Evolutionary conservation across 2,113 vertebrate species (phyloP).

Genomic region (Donacobius atricapilla): DNA sequence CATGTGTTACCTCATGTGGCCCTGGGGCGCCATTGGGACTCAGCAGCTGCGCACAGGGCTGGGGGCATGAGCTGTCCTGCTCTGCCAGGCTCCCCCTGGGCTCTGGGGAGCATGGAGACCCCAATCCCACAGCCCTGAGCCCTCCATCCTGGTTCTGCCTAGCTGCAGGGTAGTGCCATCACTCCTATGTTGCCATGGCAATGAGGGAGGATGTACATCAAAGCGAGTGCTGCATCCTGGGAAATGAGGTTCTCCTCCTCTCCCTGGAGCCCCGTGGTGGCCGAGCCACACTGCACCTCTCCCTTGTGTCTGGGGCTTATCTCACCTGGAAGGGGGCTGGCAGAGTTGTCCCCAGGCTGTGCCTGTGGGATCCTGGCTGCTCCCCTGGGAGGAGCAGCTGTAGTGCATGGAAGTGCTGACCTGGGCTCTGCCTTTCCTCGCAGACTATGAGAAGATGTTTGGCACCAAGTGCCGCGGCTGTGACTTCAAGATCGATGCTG

Average conservation of each 20-base stretch:
- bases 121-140: not conserved
- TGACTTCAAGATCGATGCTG: slow-evolving; percentile 98
- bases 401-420: not conserved
- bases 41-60: not conserved
- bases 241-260: slow-evolving; percentile 34
- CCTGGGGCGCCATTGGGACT: rapidly evolving
- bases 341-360: not conserved
- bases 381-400: not conserved
- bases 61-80: not conserved
- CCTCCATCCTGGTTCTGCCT: not conserved
- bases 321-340: not conserved
- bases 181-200: not conserved
- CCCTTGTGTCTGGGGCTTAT: rapidly evolving
- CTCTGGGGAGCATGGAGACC: not conserved
- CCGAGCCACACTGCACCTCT: rapidly evolving
- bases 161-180: not conserved
- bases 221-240: not conserved
- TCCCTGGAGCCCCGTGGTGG: not conserved
- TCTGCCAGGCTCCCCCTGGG: rapidly evolving
- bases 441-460: slow-evolving; percentile 99
- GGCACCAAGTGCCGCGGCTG: slow-evolving; percentile 98
- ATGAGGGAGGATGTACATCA: slow-evolving; percentile 33
- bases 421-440: not conserved
- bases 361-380: rapidly evolving
- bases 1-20: rapidly evolving